Evolutionary conservation across 1,140 invertebrate genomes (phyloP), one percentile per base, ranked within the genome.

Genomic region (Zaprionus kolodkinae): DNA sequence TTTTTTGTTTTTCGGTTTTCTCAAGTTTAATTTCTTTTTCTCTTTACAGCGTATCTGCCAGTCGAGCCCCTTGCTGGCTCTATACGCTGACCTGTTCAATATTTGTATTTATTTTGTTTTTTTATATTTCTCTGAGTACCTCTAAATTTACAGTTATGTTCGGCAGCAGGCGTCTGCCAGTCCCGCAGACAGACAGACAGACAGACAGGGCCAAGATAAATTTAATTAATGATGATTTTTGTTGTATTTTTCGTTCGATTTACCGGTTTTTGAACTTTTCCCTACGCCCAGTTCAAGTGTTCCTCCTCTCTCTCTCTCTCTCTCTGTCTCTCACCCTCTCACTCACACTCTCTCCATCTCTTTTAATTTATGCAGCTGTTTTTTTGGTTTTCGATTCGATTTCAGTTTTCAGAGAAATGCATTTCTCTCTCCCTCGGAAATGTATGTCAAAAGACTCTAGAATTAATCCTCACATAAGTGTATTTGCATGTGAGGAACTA

Each of bases 221-320:
- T 79, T 48, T 74, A 72, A 81, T 84, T 79, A 79, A 84, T 81
- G 78, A 80, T 71, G 40, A 73, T 74, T 78, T 72, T 65, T 74
- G 68, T 83, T 83, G 50, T 77, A 40, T 65, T 82, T 45, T 68
- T 72, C 17, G 69, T 65, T 69, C 72, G 71, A 72, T 78, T 81
- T 78, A 88, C 84, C 74, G 78, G 80, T 88, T 88, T 88, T 72
- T 78, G 78, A 87, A 88, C 77, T 83, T 83, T 83, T 80, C 68
- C 79, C 84, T 83, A 72, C 66, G 73, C 68, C 52, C 66, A 62
- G 36, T 48, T 36, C 55, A 61, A 59, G 54, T 33, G 33, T 21
- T 54, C 38, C 30, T 7, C 60, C 11, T 63, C 10, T 54, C n/a
- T 50, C 27, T 52, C 36, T 38, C 33, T 27, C 63, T 66, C 45